phyloP scores from a whole-genome alignment of 2,113 vertebrate genomes.

The Riparia riparia region DNA sequence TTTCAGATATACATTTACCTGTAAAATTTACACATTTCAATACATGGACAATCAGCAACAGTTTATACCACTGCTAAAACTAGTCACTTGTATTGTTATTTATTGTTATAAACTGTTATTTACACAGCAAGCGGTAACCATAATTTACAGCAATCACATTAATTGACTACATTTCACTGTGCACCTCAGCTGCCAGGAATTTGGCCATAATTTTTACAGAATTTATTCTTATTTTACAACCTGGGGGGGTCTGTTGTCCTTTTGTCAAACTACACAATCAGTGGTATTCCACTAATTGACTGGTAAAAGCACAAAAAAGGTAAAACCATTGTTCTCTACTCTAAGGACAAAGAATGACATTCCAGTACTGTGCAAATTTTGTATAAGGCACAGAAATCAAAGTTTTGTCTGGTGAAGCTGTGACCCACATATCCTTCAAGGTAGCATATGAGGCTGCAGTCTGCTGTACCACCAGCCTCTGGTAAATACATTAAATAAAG shows the following conservation, averaged over 20 bases:
- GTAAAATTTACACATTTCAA: constrained; percentile 8
- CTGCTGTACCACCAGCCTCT: neutral
- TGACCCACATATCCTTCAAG: constrained; percentile 12
- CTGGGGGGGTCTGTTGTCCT: neutral
- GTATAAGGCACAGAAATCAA: neutral
- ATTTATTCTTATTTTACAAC: constrained; percentile 31
- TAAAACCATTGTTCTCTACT: neutral
- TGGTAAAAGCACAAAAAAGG: neutral
- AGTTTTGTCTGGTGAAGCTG: neutral
- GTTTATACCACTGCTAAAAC: constrained; percentile 34
- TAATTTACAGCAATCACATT: constrained; percentile 62
- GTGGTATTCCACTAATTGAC: constrained; percentile 17
- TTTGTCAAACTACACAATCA: constrained; percentile 16
- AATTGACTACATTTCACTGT: constrained; percentile 59
- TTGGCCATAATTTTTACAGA: constrained; percentile 50
- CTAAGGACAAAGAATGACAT: neutral
- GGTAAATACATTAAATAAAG: constrained; percentile 45
- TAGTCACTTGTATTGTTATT: constrained; percentile 50
- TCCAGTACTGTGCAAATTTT: neutral
- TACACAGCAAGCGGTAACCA: constrained; percentile 41
- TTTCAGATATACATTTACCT: constrained; percentile 28
- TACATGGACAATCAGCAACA: constrained; percentile 11
- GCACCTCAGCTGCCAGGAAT: constrained; percentile 41
- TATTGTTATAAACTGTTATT: constrained; percentile 58
- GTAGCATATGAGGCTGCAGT: neutral